Base-by-base conservation (phyloP, 2,888 invertebrate species). In the Aphidius colemani region DNA sequence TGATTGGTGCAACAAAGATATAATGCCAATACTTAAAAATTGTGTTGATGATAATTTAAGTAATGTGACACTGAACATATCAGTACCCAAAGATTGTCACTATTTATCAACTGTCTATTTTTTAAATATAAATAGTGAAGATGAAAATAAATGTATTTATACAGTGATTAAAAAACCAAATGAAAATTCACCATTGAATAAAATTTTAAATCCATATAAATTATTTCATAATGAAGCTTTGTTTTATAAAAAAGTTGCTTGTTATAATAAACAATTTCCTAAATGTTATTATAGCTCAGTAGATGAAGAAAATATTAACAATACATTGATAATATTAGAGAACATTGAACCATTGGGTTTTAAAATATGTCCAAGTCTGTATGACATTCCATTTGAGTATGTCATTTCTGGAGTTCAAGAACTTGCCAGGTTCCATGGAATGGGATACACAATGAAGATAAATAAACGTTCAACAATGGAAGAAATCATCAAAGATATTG, bases 141-240 rank as follows among this genome's bases (percentile, higher is more conserved):
- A 56, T 6, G 51, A 3, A 13, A 30, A 58, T 4, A 18, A 49
- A 6, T 4, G 8, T 8, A 11, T 67, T 7, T 53, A 45, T 8
- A 2, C 76, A 1, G 66, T 76, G 8, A 6, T 73, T 3, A 76
- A 76, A 53, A 68, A 30, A 7, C 66, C 69, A 1, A 7, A 59
- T 0, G 0, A 0, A 0, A 9, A 39, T 0, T 0, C 0, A 0
- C 0, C 39, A 0, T 57, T 58, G 7, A 1, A 48, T 0, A 0
- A 62, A 1, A 0, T 53, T 7, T 8, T 0, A 1, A 30, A 30
- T 30, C 1, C 7, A 1, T 45, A 70, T 7, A 5, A 6, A 5
- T 72, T 73, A 7, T 80, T 79, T 40, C 65, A 71, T 62, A 81
- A 81, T 53, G 78, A 81, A 64, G 76, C 78, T 11, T 45, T 77